Base-by-base conservation (phyloP, 2,113 vertebrate species). In the Hippocampus zosterae region DNA sequence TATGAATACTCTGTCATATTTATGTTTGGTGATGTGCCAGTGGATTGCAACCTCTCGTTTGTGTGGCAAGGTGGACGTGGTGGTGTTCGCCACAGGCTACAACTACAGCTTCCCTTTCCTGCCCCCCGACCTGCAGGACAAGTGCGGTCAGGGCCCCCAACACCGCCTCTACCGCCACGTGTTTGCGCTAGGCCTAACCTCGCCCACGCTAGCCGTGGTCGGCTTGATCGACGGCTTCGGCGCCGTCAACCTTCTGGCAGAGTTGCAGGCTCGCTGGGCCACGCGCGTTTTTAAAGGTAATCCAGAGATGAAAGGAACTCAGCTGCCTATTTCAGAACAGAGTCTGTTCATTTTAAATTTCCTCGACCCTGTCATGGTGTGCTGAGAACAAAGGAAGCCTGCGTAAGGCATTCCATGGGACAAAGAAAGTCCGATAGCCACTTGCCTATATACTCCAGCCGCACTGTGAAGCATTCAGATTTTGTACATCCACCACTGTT, bases 41-140 rank as follows among this genome's bases (percentile, higher is more conserved):
- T 56, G 23, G 19, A 23, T n/a, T 9, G 19, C 8, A 53, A 21
- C 50, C 23, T 56, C 11, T 23, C 18, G 44, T 65, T 27, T 44
- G n/a, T 61, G 16, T 29, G n/a, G 1, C 23, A 27, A 27, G 87
- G 83, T 97, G 0, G 95, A 96, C 23, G 87, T 70, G 0, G 90
- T 97, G 41, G 79, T 98, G 52, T 95, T 95, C 42, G 94, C 95
- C 76, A 98, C 95, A 0, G 96, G 96, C 46, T 97, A 96, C 84
- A 87, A 70, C 72, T 93, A 90, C 85, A 83, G 77, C 53, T 98
- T 96, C 84, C 94, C 95, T 0, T 97, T 96, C 82, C 92, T 98
- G 0, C 90, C 93, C 3, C 33, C 80, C 6, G 88, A 42, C 0
- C 68, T 94, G 25, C 87, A 67, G 89, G 91, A 37, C 77, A 90